phyloP scores from a whole-genome alignment of 2,888 invertebrate species.

The Teinopalpus imperialis region DNA sequence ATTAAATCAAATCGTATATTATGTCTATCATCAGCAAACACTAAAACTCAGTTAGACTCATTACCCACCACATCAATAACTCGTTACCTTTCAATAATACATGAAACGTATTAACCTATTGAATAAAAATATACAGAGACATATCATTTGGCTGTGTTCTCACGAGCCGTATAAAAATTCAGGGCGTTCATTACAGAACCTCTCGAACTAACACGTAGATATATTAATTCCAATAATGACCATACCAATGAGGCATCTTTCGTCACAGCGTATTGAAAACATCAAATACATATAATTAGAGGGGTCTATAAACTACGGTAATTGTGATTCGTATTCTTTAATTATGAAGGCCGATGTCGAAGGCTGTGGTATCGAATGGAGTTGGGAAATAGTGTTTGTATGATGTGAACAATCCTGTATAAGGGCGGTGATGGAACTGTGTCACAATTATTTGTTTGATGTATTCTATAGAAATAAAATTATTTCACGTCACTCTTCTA shows the following conservation, averaged over 20 bases:
- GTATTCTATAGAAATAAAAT: background rate
- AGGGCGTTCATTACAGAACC: slow-evolving; percentile 71
- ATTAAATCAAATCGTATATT: background rate
- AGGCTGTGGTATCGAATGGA: slow-evolving; percentile 46
- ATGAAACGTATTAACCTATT: slow-evolving; percentile 53
- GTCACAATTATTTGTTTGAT: slow-evolving; percentile 1
- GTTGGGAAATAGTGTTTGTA: slow-evolving; percentile 47
- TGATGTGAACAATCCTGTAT: slow-evolving; percentile 8
- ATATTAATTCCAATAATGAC: slow-evolving; percentile 81
- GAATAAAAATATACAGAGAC: slow-evolving; percentile 64
- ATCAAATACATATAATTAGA: slow-evolving; percentile 79
- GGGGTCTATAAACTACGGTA: slow-evolving; percentile 78
- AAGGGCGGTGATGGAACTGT: slow-evolving; percentile 18
- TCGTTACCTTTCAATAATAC: slow-evolving; percentile 43
- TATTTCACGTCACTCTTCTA: background rate
- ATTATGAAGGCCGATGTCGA: slow-evolving; percentile 70
- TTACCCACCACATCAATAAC: slow-evolving; percentile 59
- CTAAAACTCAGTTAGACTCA: slow-evolving; percentile 27
- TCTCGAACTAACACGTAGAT: slow-evolving; percentile 78
- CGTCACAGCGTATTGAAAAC: slow-evolving; percentile 79
- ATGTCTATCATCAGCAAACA: slow-evolving; percentile 21
- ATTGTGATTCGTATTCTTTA: slow-evolving; percentile 76
- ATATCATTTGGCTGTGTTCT: slow-evolving; percentile 72
- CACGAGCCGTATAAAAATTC: slow-evolving; percentile 74
- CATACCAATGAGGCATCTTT: slow-evolving; percentile 68